Evolutionary conservation across 2,888 invertebrate genomes (phyloP).

Genomic region (Stenchaetothrips biformis): DNA sequence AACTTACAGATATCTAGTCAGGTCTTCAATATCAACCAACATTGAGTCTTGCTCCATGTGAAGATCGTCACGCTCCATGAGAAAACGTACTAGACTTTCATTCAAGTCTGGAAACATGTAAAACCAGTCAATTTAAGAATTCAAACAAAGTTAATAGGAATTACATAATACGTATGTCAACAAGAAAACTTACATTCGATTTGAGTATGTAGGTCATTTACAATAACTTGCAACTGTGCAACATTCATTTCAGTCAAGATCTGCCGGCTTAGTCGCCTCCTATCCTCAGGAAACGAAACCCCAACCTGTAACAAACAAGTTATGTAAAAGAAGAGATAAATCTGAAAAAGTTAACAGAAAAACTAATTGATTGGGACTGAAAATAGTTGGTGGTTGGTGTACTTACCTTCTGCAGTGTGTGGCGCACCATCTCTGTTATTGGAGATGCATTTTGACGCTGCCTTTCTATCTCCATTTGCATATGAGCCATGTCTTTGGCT

Average conservation of each 20-base stretch:
- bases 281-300: constrained; percentile 74
- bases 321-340: constrained; percentile 14
- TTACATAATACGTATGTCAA: neutral
- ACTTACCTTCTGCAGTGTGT: constrained; percentile 65
- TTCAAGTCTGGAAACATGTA: constrained; percentile 60
- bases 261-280: constrained; percentile 76
- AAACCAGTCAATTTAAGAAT: neutral
- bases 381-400: constrained; percentile 14
- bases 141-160: constrained; percentile 21
- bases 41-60: constrained; percentile 98
- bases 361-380: neutral
- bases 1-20: constrained; percentile 81
- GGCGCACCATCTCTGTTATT: constrained; percentile 79
- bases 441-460: constrained; percentile 70
- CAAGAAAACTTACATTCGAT: constrained; percentile 61
- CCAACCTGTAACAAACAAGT: constrained; percentile 54
- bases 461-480: constrained; percentile 82
- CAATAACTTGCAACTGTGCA: constrained; percentile 88
- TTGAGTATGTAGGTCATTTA: constrained; percentile 89
- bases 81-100: constrained; percentile 79
- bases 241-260: constrained; percentile 89
- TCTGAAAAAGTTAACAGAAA: neutral
- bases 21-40: constrained; percentile 94
- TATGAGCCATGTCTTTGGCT: constrained; percentile 85
- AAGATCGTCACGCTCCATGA: constrained; percentile 89